These are phyloP conservation scores for Tenualosa ilisha DNA, from an alignment of 2,797 vertebrate genomes.

Conservation along the genomic window DNA sequence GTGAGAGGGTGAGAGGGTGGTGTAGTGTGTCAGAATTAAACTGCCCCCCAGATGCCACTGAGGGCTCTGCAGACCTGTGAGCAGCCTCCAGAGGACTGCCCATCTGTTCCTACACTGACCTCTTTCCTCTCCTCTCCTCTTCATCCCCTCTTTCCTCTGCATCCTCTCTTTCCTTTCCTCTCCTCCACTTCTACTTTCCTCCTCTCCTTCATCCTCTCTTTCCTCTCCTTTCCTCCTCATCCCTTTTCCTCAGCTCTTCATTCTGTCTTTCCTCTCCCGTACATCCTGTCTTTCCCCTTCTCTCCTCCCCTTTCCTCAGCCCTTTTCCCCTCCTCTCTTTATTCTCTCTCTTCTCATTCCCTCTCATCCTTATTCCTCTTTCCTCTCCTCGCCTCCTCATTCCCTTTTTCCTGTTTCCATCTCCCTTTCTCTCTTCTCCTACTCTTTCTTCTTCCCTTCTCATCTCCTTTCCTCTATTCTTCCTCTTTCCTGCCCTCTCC, in stretches of 20 bases:
- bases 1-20: not conserved
- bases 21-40: conserved; percentile 8
- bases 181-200: too few relatives aligned
- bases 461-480: not conserved
- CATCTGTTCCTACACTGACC: conserved; percentile 38
- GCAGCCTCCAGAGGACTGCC: not conserved
- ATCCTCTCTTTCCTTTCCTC: too few relatives aligned
- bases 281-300: not conserved
- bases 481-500: not conserved
- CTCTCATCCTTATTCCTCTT: not conserved
- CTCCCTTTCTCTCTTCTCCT: not conserved
- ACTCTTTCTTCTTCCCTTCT: too few relatives aligned
- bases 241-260: not conserved
- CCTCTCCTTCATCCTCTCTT: too few relatives aligned
- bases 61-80: conserved; percentile 1
- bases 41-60: conserved; percentile 15
- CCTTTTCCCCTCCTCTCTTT: conserved; percentile 18
- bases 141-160: not conserved
- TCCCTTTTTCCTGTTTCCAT: not conserved
- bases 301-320: not conserved
- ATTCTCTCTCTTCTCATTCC: not conserved
- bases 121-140: not conserved
- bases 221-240: not conserved
- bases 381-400: not conserved
- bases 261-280: not conserved